A percentile compares a stretch with the other conserved stretches of the same genome.
phyloP scores from a whole-genome alignment of 2,797 vertebrate species.

The Poeciliopsis paucimaculata region DNA sequence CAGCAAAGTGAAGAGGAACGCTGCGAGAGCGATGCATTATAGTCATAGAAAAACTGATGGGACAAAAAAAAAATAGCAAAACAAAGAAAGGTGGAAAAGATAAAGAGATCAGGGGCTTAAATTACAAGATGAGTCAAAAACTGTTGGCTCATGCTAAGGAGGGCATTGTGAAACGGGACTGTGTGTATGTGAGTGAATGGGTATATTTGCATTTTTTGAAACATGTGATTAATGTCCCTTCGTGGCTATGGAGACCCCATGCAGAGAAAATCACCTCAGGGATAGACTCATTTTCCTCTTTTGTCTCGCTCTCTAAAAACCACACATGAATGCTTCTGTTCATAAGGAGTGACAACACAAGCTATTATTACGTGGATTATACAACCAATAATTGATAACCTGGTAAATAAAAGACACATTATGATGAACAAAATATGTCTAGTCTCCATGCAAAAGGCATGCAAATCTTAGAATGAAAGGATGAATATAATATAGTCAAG shows the following conservation, averaged over 20 bases:
- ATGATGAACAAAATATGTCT: conserved; percentile 23
- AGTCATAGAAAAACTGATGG: conserved; percentile 12
- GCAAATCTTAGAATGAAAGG: conserved; percentile 28
- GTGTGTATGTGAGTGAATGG: conserved; percentile 22
- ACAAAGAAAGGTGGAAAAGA: conserved; percentile 40
- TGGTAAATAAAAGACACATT: not conserved
- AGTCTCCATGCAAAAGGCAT: conserved; percentile 30
- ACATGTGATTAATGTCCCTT: conserved; percentile 70
- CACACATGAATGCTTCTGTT: conserved; percentile 4
- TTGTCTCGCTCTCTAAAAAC: not conserved
- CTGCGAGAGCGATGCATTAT: not conserved
- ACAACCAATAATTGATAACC: not conserved
- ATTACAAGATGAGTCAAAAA: conserved; percentile 29
- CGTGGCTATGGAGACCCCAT: conserved; percentile 51
- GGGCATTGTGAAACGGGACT: conserved; percentile 18
- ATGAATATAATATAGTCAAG: not conserved
- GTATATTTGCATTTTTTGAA: conserved; percentile 71
- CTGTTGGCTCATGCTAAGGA: conserved; percentile 25
- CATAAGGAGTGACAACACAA: not conserved
- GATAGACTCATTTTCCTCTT: conserved; percentile 37
- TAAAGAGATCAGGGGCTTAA: conserved; percentile 32
- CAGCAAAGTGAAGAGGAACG: conserved; percentile 12
- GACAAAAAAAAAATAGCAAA: conserved; percentile 6
- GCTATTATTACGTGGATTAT: not conserved
- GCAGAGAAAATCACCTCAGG: conserved; percentile 61